Evolutionary conservation across 2,113 vertebrate species (phyloP).

Genomic region (Cololabis saira): DNA sequence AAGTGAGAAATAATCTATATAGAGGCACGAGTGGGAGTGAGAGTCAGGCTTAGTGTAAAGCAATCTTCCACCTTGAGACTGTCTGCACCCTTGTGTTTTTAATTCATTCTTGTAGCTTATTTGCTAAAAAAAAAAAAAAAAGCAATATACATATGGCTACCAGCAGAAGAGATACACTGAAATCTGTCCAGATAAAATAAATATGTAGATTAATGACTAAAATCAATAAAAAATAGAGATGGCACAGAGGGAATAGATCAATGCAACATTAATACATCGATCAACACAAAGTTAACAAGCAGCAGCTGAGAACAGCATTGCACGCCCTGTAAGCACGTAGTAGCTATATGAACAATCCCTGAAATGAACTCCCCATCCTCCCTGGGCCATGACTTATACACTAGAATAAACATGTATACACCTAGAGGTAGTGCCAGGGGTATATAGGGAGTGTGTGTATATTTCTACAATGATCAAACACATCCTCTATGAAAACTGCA

Average conservation of each 20-base stretch:
- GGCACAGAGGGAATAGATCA: no score
- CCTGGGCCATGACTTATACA: constrained; percentile 48
- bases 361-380: constrained; percentile 27
- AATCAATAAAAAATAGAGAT: no score
- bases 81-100: constrained; percentile 9
- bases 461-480: constrained; percentile 28
- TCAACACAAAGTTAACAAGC: constrained; percentile 64
- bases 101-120: neutral
- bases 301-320: constrained; percentile 34
- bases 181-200: no score
- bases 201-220: no score
- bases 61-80: constrained; percentile 12
- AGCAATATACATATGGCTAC: no score
- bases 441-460: constrained; percentile 7
- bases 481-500: constrained; percentile 25
- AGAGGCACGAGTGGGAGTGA: constrained; percentile 20
- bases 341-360: constrained; percentile 25
- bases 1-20: constrained; percentile 9
- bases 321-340: constrained; percentile 26
- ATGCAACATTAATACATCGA: no score
- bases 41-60: constrained; percentile 8
- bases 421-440: neutral
- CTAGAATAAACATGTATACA: constrained; percentile 51
- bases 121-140: neutral
- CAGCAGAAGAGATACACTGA: no score